A percentile compares a stretch with the other conserved stretches of the same genome.
phyloP scores from a whole-genome alignment of 2,888 invertebrate genomes.

The Caenorhabditis panamensis region DNA sequence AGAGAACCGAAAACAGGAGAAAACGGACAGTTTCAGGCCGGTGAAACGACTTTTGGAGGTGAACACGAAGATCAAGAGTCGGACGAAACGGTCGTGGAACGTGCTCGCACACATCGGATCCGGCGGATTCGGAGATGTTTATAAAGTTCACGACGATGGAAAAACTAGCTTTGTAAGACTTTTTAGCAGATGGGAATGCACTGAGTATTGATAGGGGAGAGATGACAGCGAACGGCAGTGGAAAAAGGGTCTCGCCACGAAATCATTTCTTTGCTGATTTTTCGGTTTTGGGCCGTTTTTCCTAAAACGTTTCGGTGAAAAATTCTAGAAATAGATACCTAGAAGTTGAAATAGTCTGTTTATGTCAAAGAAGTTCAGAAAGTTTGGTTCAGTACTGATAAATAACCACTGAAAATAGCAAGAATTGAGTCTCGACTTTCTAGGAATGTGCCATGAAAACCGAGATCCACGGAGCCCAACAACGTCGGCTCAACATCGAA shows the following conservation, averaged over 20 bases:
- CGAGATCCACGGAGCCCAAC: slow-evolving; percentile 21
- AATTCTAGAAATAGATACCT: too few species aligned
- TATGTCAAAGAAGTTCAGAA: too few species aligned
- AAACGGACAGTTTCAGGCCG: slow-evolving; percentile 5
- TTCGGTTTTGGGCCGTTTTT: too few species aligned
- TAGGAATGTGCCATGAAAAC: slow-evolving; percentile 63
- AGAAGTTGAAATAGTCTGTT: too few species aligned
- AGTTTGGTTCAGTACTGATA: too few species aligned
- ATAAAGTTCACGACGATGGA: slow-evolving; percentile 28
- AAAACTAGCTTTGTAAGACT: slow-evolving; percentile 8
- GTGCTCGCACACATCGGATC: slow-evolving; percentile 48
- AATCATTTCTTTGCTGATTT: too few species aligned
- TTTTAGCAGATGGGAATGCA: not conserved
- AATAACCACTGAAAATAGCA: not conserved
- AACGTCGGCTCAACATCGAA: slow-evolving; percentile 44
- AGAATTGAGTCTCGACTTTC: not conserved
- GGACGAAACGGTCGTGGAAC: slow-evolving; percentile 24
- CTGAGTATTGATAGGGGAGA: too few species aligned
- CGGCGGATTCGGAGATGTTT: slow-evolving; percentile 61
- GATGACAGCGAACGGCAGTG: too few species aligned
- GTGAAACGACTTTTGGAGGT: slow-evolving; percentile 18
- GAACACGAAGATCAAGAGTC: slow-evolving; percentile 16
- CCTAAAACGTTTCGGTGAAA: too few species aligned
- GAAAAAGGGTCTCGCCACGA: too few species aligned
- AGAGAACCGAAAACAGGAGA: not conserved